Evolutionary conservation across 2,797 vertebrate species (phyloP).

Genomic region (Sebastes umbrosus): DNA sequence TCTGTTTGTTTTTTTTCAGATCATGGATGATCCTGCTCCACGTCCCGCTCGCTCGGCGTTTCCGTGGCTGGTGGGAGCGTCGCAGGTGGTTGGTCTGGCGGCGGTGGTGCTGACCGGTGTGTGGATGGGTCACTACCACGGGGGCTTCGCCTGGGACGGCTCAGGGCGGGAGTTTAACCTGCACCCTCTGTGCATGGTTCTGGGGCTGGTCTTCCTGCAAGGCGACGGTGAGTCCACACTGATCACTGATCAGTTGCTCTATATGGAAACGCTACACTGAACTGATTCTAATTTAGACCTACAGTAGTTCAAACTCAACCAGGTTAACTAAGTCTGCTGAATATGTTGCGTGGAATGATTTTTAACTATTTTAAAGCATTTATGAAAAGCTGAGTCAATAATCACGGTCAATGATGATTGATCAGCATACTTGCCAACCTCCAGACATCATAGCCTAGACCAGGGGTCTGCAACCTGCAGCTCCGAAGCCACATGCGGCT

Average conservation of each 20-base stretch:
- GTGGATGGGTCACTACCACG: conserved; percentile 88
- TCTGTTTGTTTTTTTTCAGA: conserved; percentile 32
- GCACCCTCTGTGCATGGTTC: conserved; percentile 91
- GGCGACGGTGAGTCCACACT: conserved; percentile 79
- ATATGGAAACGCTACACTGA: background rate
- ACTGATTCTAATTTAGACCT: background rate
- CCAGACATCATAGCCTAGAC: too few species aligned
- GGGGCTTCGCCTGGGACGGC: conserved; percentile 88
- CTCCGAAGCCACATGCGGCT: too few species aligned
- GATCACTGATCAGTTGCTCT: background rate
- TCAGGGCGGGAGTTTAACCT: conserved; percentile 83
- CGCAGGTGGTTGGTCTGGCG: conserved; percentile 82
- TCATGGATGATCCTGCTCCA: conserved; percentile 56
- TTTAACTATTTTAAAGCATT: too few species aligned
- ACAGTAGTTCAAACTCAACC: background rate
- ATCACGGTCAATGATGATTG: too few species aligned
- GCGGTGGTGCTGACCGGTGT: conserved; percentile 81
- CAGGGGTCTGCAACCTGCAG: too few species aligned
- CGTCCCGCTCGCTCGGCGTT: conserved; percentile 19
- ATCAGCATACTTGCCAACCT: too few species aligned
- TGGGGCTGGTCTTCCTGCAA: conserved; percentile 89
- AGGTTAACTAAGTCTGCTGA: background rate
- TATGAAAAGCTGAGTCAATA: too few species aligned
- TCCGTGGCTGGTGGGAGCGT: conserved; percentile 59
- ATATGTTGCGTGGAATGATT: background rate